Conservation (phyloP, 2,888 invertebrate species). For the Tetropium fuscum region DNA sequence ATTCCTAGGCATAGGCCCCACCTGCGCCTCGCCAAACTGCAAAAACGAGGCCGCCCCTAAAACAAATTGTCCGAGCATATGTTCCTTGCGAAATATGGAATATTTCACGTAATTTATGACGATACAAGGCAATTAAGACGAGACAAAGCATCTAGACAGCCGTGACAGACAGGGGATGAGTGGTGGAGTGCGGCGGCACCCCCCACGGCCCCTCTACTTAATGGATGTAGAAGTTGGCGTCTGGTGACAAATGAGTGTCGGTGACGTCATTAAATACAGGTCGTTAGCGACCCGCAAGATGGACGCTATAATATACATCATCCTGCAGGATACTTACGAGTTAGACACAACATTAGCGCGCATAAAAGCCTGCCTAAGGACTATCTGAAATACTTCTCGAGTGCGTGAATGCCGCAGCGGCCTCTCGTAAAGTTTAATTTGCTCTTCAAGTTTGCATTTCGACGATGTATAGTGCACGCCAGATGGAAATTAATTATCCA, state of each 20-base stretch:
- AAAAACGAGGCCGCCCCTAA: neutral
- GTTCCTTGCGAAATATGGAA: constrained; percentile 6
- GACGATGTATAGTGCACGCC: no score
- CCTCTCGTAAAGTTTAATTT: neutral
- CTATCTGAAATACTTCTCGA: constrained; percentile 13
- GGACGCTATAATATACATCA: constrained; percentile 48
- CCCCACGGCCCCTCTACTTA: constrained; percentile 36
- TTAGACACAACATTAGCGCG: constrained; percentile 18
- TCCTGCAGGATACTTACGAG: constrained; percentile 21
- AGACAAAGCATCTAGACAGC: constrained; percentile 41
- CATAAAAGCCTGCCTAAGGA: constrained; percentile 11
- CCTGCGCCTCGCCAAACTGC: no score
- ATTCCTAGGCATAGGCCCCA: no score
- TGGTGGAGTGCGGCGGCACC: constrained; percentile 21
- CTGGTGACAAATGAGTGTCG: constrained; percentile 49
- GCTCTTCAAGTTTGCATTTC: no score
- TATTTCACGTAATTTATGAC: constrained; percentile 34
- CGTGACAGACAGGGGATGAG: constrained; percentile 40
- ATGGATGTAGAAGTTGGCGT: constrained; percentile 48
- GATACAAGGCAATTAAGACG: constrained; percentile 42
- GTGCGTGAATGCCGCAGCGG: neutral
- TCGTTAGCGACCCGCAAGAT: constrained; percentile 50
- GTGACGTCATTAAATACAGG: constrained; percentile 51
- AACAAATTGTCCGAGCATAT: constrained; percentile 3
- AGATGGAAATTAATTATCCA: no score